Evolutionary conservation across 2,797 vertebrate species (phyloP).

Genomic region (Valencia hispanica): DNA sequence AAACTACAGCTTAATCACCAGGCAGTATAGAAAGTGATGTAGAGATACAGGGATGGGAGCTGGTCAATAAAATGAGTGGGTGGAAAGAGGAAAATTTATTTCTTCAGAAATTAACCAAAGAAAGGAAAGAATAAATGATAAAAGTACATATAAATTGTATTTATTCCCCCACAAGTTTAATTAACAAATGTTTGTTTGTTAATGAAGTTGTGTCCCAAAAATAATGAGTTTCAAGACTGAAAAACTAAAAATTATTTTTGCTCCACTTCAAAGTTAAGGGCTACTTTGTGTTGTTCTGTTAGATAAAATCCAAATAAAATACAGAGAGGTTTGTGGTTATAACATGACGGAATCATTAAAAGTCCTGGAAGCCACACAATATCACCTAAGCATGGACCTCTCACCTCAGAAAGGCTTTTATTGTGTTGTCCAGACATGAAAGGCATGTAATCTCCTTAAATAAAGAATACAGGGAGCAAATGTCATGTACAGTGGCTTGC

Average conservation of each 20-base stretch:
- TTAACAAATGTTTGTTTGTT: constrained; percentile 23
- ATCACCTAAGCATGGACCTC: neutral
- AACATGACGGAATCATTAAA: neutral
- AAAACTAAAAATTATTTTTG: neutral
- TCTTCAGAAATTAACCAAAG: constrained; percentile 29
- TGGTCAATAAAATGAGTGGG: constrained; percentile 36
- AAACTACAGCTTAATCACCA: constrained; percentile 99
- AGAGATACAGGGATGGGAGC: constrained; percentile 42
- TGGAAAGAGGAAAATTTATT: constrained; percentile 35
- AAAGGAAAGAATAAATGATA: constrained; percentile 21
- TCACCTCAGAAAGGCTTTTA: constrained; percentile 61
- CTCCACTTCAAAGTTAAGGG: neutral
- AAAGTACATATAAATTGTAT: constrained; percentile 60
- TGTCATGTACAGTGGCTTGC: too few relatives aligned
- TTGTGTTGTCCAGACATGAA: constrained; percentile 75
- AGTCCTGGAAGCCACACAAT: neutral
- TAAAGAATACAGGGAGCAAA: constrained; percentile 36
- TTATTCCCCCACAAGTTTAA: constrained; percentile 71
- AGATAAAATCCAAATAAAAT: neutral
- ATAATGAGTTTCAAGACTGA: constrained; percentile 17
- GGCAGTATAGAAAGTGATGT: constrained; percentile 61
- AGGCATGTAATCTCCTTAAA: constrained; percentile 71
- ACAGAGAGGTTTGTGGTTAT: neutral
- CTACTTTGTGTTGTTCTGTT: neutral
- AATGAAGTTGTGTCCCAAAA: constrained; percentile 26